Conservation (phyloP, 2,113 vertebrate genomes). For the Monopterus albus region DNA sequence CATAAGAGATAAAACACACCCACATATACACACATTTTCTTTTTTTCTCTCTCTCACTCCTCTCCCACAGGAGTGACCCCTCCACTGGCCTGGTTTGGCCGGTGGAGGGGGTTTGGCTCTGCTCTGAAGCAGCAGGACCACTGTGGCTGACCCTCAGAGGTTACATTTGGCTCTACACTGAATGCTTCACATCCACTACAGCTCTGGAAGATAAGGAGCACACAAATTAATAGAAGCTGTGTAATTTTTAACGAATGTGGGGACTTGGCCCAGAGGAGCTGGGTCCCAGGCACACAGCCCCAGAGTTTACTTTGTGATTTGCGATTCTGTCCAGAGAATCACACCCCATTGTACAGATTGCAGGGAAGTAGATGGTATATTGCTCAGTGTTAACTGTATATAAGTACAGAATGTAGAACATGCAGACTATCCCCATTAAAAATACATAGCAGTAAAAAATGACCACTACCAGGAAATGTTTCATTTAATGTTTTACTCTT, state of each 20-base stretch:
- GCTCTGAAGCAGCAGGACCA: slow-evolving; percentile 10
- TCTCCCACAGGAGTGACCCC: slow-evolving; percentile 2
- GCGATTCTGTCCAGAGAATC: slow-evolving; percentile 53
- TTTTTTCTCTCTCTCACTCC: not conserved
- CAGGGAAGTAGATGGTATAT: slow-evolving; percentile 43
- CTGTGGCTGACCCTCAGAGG: slow-evolving; percentile 19
- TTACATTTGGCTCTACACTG: slow-evolving; percentile 10
- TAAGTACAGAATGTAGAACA: slow-evolving; percentile 10
- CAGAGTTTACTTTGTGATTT: slow-evolving; percentile 50
- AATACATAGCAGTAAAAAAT: slow-evolving; percentile 3
- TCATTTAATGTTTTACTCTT: too few species aligned
- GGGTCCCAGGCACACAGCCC: slow-evolving; percentile 28
- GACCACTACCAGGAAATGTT: not conserved
- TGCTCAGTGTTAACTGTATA: slow-evolving; percentile 10
- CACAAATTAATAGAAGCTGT: slow-evolving; percentile 36
- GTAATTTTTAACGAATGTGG: slow-evolving; percentile 37
- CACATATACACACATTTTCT: slow-evolving; percentile 3
- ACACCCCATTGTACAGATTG: slow-evolving; percentile 25
- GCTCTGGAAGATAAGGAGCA: slow-evolving; percentile 22
- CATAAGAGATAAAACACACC: slow-evolving; percentile 17
- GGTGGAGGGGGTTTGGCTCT: not conserved
- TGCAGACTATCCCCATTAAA: not conserved
- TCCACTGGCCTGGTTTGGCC: slow-evolving; percentile 3
- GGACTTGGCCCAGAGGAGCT: slow-evolving; percentile 32
- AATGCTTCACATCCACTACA: slow-evolving; percentile 36